These are phyloP conservation scores for Molorchus minor DNA, from an alignment of 2,888 invertebrate species.

Conservation along the genomic window DNA sequence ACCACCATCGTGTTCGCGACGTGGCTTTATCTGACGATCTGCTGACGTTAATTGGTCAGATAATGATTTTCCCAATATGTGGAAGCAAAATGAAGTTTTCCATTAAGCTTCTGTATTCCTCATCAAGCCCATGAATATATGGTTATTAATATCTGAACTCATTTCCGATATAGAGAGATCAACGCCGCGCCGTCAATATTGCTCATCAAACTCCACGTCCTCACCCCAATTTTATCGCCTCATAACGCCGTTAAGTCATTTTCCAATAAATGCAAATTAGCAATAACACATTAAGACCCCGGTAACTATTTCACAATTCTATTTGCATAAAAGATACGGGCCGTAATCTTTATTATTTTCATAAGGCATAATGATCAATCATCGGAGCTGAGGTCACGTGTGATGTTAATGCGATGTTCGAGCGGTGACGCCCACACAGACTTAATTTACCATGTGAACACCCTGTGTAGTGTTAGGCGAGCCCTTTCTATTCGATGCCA, in stretches of 20 bases:
- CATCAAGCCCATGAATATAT: too few relatives aligned
- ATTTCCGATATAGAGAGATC: neutral
- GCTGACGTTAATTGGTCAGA: too few relatives aligned
- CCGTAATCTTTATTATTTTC: slow-evolving; percentile 56
- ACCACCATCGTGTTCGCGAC: too few relatives aligned
- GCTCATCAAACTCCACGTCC: slow-evolving; percentile 35
- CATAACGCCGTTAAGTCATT: slow-evolving; percentile 43
- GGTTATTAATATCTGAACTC: neutral
- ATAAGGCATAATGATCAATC: slow-evolving; percentile 58
- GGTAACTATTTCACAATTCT: slow-evolving; percentile 38
- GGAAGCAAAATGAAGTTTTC: too few relatives aligned
- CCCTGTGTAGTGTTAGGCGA: slow-evolving; percentile 32
- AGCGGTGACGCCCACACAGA: slow-evolving; percentile 53
- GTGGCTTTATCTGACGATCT: too few relatives aligned
- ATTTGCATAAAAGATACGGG: slow-evolving; percentile 50
- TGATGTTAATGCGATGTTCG: slow-evolving; percentile 44
- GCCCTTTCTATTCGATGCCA: slow-evolving; percentile 7
- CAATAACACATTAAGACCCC: slow-evolving; percentile 44
- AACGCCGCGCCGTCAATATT: slow-evolving; percentile 12
- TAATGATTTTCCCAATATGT: too few relatives aligned
- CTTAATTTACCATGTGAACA: slow-evolving; percentile 49
- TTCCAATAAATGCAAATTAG: slow-evolving; percentile 49
- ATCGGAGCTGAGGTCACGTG: slow-evolving; percentile 55
- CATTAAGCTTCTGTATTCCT: too few relatives aligned
- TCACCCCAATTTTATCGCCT: slow-evolving; percentile 36